Conservation (phyloP, 1,140 invertebrate genomes). For the Chironomus tepperi region DNA sequence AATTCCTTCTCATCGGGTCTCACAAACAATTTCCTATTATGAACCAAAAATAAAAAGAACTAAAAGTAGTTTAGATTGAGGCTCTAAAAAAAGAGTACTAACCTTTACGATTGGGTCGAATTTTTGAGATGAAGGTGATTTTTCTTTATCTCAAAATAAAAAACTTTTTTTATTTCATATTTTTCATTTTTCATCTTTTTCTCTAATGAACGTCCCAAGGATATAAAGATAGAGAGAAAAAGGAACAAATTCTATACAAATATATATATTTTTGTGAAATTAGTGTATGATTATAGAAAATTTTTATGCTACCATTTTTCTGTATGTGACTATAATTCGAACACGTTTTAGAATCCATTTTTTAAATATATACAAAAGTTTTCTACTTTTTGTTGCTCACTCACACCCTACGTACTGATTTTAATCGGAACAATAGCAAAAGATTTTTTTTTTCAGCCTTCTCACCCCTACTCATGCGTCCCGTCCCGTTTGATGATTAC, state of each 20-base stretch:
- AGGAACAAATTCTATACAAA: too few species aligned
- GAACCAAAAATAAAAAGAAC: background rate
- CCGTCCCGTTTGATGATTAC: too few species aligned
- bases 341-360: background rate
- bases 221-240: too few species aligned
- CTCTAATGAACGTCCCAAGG: background rate
- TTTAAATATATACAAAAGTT: background rate
- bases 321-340: slow-evolving; percentile 9
- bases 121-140: background rate
- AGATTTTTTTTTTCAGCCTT: too few species aligned
- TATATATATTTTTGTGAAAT: too few species aligned
- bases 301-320: background rate
- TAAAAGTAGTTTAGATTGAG: slow-evolving; percentile 2
- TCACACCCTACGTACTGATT: background rate
- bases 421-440: too few species aligned
- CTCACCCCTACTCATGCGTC: too few species aligned
- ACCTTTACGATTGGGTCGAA: background rate
- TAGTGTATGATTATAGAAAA: background rate
- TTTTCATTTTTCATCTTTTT: background rate
- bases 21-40: too few species aligned
- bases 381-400: too few species aligned
- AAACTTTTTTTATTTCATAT: background rate
- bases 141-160: background rate
- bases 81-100: too few species aligned
- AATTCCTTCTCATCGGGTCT: too few species aligned